Evolutionary conservation across 2,888 invertebrate species (phyloP), one percentile per base, ranked within the genome.

Genomic region (Laspeyria flexula): DNA sequence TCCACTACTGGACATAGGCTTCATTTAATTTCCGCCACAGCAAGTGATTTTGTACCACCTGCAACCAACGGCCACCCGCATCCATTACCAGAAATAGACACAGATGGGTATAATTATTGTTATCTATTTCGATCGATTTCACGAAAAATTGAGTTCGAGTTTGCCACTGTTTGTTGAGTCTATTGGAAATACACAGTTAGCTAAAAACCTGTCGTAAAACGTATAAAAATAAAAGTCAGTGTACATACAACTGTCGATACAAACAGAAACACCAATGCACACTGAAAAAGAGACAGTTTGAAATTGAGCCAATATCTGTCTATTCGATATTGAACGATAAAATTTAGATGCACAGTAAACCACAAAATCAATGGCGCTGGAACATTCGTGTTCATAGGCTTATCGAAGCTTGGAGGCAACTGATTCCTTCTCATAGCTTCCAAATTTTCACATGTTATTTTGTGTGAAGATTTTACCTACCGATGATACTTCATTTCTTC

Each of bases 331-430:
- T 16, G 30, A 34, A 37, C 16, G n/a, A 45, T 43, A 52, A 46
- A 46, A 47, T 50, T 41, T 41, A 31, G 37, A 45, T 30, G 33
- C 49, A 43, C 34, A 54, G 41, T 59, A 50, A 46, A 40, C 54
- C 45, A 39, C 53, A 38, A 39, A 55, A 50, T 64, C 65, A 51
- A 67, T 60, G 34, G 31, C 29, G 41, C 51, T 56, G 53, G 49
- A 51, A 43, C 46, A 49, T 48, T 39, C 58, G 35, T 43, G 34
- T 48, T 47, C 21, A 21, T 21, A 5, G 5, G 5, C 21, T 2
- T 21, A 21, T 5, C 21, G 2, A 5, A 21, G 3, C 21, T 21
- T n/a, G n/a, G n/a, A n/a, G n/a, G n/a, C n/a, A n/a, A n/a, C n/a
- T n/a, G n/a, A n/a, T n/a, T n/a, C n/a, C n/a, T n/a, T n/a, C n/a